Evolutionary conservation across 2,797 vertebrate genomes (phyloP).

Genomic region (Prunella strophiata): DNA sequence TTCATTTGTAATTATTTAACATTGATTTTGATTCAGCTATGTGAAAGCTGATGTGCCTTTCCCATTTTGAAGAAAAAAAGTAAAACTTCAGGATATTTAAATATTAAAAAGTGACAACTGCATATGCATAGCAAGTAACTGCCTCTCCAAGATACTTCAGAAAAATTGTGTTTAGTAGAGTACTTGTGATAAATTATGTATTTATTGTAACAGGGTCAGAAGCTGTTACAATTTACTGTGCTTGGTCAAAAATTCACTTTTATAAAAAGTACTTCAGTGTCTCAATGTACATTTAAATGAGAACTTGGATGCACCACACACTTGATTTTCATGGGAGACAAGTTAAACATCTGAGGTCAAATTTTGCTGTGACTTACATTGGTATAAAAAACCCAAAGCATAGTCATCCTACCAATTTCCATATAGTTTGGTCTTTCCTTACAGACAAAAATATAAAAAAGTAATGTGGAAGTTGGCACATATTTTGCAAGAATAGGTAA

Average conservation of each 20-base stretch:
- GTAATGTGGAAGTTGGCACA: background rate
- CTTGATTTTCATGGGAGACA: conserved; percentile 19
- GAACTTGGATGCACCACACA: background rate
- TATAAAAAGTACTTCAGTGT: conserved; percentile 32
- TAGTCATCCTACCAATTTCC: background rate
- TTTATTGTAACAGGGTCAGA: conserved; percentile 69
- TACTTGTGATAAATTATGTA: conserved; percentile 74
- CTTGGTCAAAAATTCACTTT: conserved; percentile 67
- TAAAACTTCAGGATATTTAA: conserved; percentile 74
- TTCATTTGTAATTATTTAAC: conserved; percentile 48
- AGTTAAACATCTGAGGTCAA: conserved; percentile 38
- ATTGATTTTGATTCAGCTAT: conserved; percentile 62
- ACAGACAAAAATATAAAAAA: background rate
- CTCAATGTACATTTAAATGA: conserved; percentile 54
- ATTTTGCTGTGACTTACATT: background rate
- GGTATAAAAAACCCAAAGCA: background rate
- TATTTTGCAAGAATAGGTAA: background rate
- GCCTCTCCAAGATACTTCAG: conserved; percentile 58
- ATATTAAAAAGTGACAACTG: conserved; percentile 68
- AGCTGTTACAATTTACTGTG: conserved; percentile 62
- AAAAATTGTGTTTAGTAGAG: conserved; percentile 66
- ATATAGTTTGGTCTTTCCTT: background rate
- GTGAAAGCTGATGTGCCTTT: conserved; percentile 41
- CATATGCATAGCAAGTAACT: conserved; percentile 63
- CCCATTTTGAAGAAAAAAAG: conserved; percentile 58